A percentile compares a stretch with the other conserved stretches of the same genome.
phyloP scores from a whole-genome alignment of 2,888 invertebrate genomes.

The Oligia fasciuncula region DNA sequence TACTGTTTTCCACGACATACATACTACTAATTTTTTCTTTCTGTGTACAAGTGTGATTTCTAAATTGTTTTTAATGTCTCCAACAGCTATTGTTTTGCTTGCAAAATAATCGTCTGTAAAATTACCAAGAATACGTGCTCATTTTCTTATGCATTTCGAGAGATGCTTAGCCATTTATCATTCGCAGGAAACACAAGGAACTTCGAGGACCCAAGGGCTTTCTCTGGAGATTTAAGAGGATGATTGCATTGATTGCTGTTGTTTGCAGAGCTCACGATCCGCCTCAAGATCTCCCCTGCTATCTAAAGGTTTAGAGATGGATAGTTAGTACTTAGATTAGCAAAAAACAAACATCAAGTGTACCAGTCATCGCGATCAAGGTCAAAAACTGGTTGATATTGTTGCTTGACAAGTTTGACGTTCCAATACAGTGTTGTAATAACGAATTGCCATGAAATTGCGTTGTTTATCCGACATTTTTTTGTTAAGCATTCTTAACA shows the following conservation, averaged over 20 bases:
- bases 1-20: constrained; percentile 7
- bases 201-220: constrained; percentile 53
- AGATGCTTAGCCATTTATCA: constrained; percentile 48
- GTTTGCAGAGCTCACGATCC: constrained; percentile 72
- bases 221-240: constrained; percentile 57
- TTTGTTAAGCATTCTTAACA: background rate
- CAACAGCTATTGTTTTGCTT: background rate
- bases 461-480: constrained; percentile 22
- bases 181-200: constrained; percentile 45
- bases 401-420: constrained; percentile 49
- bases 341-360: constrained; percentile 34
- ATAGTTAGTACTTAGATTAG: constrained; percentile 24
- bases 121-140: constrained; percentile 6
- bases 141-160: constrained; percentile 34
- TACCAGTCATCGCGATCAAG: constrained; percentile 42
- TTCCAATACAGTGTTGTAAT: constrained; percentile 31
- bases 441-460: constrained; percentile 60
- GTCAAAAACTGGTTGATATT: constrained; percentile 32
- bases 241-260: constrained; percentile 71
- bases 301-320: constrained; percentile 42
- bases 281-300: constrained; percentile 46
- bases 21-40: background rate
- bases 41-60: constrained; percentile 3
- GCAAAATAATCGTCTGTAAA: constrained; percentile 1
- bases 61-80: constrained; percentile 16